These are phyloP conservation scores for Tautogolabrus adspersus DNA, from an alignment of 2,113 vertebrate genomes.

Conservation along the genomic window DNA sequence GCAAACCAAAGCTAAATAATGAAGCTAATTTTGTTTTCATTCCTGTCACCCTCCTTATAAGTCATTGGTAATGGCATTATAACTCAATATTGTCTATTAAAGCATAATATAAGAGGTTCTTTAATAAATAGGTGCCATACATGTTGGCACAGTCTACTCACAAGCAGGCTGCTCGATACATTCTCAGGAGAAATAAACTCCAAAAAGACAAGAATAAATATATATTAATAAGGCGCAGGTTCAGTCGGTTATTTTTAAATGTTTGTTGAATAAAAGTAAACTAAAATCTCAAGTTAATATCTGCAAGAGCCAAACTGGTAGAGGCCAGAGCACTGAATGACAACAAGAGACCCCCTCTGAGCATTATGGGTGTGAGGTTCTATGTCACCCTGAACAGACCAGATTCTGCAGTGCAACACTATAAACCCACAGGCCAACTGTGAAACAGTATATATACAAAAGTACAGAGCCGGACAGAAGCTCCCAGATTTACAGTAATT, in stretches of 20 bases:
- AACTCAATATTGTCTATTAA: constrained; percentile 17
- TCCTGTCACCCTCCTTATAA: constrained; percentile 14
- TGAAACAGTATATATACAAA: constrained; percentile 24
- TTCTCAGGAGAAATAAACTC: constrained; percentile 45
- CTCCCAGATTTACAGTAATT: constrained; percentile 24
- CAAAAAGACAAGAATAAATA: constrained; percentile 44
- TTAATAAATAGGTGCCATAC: constrained; percentile 22
- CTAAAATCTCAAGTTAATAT: constrained; percentile 15
- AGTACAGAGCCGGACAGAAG: constrained; percentile 31
- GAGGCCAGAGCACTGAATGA: constrained; percentile 14
- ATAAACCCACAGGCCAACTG: constrained; percentile 40
- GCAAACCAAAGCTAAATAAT: constrained; percentile 6
- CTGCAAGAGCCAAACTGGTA: constrained; percentile 19
- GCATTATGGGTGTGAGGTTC: not conserved
- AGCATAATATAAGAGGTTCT: constrained; percentile 8
- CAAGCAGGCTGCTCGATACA: constrained; percentile 41
- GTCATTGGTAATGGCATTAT: not conserved
- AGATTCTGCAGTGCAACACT: constrained; percentile 26
- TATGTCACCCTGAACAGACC: not conserved
- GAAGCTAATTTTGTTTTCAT: not conserved
- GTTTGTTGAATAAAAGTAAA: constrained; percentile 1
- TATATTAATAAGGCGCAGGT: constrained; percentile 51
- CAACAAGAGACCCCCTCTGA: not conserved
- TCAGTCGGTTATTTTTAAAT: constrained; percentile 34
- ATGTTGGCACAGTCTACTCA: constrained; percentile 19